Evolutionary conservation across 2,113 vertebrate genomes (phyloP).

Genomic region (Thymallus thymallus): DNA sequence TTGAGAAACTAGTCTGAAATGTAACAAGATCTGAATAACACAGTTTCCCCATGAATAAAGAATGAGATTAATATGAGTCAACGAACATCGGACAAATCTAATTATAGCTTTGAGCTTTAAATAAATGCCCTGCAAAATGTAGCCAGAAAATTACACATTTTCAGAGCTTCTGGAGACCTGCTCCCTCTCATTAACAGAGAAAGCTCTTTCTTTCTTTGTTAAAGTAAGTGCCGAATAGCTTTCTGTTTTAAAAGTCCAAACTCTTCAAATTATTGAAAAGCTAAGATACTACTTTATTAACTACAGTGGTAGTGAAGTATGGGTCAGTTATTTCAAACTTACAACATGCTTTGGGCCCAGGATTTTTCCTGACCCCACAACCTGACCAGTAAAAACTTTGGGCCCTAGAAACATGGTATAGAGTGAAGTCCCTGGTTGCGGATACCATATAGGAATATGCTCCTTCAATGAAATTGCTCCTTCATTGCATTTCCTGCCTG

Average conservation of each 20-base stretch:
- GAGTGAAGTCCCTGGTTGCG: too few species aligned
- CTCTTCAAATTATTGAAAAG: too few species aligned
- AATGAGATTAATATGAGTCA: conserved; percentile 31
- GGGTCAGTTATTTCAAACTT: too few species aligned
- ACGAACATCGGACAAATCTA: conserved; percentile 24
- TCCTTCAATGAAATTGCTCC: neutral
- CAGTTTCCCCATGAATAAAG: conserved; percentile 12
- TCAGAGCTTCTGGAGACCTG: conserved; percentile 5
- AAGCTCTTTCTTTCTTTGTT: neutral
- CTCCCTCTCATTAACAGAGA: conserved; percentile 16
- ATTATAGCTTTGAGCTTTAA: conserved; percentile 29
- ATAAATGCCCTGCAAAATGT: conserved; percentile 31
- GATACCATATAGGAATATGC: too few species aligned
- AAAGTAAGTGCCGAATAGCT: too few species aligned
- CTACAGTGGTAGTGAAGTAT: too few species aligned
- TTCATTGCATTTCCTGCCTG: conserved; percentile 7
- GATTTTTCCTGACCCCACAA: neutral
- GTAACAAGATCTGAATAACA: conserved; percentile 2
- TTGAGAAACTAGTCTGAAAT: neutral
- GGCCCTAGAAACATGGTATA: too few species aligned
- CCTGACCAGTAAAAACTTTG: too few species aligned
- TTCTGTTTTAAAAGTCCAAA: too few species aligned
- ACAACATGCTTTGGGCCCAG: too few species aligned
- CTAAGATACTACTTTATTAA: too few species aligned
- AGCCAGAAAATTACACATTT: conserved; percentile 36